Conservation (phyloP, 2,888 invertebrate genomes). For the Leptopilina myrica region DNA sequence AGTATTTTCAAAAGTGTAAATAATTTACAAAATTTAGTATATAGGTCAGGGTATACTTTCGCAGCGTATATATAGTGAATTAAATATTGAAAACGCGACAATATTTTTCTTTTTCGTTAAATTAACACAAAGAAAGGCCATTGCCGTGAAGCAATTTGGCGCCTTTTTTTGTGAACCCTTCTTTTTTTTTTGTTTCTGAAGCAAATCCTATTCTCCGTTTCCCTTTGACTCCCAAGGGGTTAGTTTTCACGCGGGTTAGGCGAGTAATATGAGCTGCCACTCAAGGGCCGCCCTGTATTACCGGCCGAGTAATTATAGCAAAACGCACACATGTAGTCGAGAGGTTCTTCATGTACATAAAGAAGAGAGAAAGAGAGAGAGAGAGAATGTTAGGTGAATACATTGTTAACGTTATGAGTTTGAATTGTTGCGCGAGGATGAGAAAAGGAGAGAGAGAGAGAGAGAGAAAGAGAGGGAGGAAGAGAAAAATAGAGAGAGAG, state of each 20-base stretch:
- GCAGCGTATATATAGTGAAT: too few species aligned
- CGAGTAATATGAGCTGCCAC: slow-evolving; percentile 74
- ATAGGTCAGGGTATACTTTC: too few species aligned
- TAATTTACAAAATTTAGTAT: too few species aligned
- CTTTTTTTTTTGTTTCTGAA: slow-evolving; percentile 19
- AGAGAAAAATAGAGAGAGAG: slow-evolving; percentile 33
- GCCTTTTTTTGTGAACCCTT: neutral
- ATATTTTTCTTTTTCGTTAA: too few species aligned
- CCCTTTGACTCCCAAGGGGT: slow-evolving; percentile 63
- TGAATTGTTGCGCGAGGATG: slow-evolving; percentile 61
- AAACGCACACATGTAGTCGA: slow-evolving; percentile 50
- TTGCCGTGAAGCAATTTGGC: neutral
- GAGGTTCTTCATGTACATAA: slow-evolving; percentile 44
- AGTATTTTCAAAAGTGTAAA: too few species aligned
- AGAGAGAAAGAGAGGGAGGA: slow-evolving; percentile 33
- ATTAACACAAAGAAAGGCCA: neutral
- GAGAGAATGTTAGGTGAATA: slow-evolving; percentile 49
- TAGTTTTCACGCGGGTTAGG: slow-evolving; percentile 73
- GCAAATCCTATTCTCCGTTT: slow-evolving; percentile 43
- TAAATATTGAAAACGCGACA: too few species aligned
- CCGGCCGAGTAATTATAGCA: slow-evolving; percentile 72
- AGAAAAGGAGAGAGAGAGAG: slow-evolving; percentile 40
- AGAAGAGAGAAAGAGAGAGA: slow-evolving; percentile 18
- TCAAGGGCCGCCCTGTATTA: slow-evolving; percentile 72
- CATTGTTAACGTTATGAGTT: slow-evolving; percentile 65